Evolutionary conservation across 2,113 vertebrate species (phyloP), one percentile per base, ranked within the genome.

Genomic region (Eudyptes chrysolophus): DNA sequence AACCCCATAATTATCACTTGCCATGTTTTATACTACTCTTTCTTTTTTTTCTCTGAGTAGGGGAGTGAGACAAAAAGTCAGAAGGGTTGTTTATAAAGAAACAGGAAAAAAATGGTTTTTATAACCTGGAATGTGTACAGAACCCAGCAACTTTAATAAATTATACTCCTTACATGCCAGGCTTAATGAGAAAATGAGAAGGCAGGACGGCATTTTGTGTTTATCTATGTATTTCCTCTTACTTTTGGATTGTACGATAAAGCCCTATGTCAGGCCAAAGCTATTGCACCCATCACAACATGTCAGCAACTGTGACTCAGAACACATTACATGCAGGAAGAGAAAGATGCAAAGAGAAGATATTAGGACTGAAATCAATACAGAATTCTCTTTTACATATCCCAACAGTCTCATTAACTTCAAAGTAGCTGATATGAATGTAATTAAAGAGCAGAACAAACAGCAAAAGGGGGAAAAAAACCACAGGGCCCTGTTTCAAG

Each of bases 391-490:
- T 97, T 98, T 97, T 97, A 94, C 97, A 98, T 98, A 98, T 98
- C 98, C 98, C 98, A 97, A 96, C 95, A 97, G 98, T 97, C 97
- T 94, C 95, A 92, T 98, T 98, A 97, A 97, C 98, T 98, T 98
- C 98, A 98, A 98, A 98, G 98, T 81, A 97, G 92, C 96, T 97
- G 97, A 98, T 98, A 98, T 97, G 98, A 98, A 98, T 98, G 97
- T 97, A 98, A 98, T 98, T 98, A 98, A 98, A 97, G 96, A 98
- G 90, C 75, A 97, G 98, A 98, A 97, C 95, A 97, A 97, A 98
- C 96, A 98, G 95, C 60, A 92, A 94, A 94, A 92, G 78, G 84
- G 85, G 51, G 34, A 25, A 74, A 89, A 84, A 94, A 87, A 78
- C 51, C 90, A 96, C 51, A 90, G 76, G 57, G 72, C 91, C 66